Percentiles rank a stretch among this genome's conserved stretches.
Conservation (phyloP, 1,140 invertebrate genomes). For the Ooceraea biroi region DNA sequence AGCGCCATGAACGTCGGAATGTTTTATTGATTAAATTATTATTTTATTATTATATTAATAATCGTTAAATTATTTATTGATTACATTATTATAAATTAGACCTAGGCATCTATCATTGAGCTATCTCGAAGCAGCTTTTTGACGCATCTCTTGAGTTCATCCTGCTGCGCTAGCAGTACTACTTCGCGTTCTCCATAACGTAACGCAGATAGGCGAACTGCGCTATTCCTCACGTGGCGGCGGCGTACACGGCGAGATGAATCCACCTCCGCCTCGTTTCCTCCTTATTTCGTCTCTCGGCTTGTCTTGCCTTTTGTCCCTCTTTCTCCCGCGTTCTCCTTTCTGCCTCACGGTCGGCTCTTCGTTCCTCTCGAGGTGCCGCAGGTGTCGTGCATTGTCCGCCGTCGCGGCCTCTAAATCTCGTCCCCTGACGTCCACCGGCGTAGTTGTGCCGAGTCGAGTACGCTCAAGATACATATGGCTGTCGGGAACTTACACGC, state of each 20-base stretch:
- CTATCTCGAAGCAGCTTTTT: constrained; percentile 51
- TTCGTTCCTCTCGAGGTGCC: constrained; percentile 72
- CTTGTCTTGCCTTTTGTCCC: background rate
- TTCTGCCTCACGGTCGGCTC: constrained; percentile 35
- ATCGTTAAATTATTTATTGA: no score
- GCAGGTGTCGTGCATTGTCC: constrained; percentile 84
- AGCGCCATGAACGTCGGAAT: no score
- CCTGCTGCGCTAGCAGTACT: constrained; percentile 61
- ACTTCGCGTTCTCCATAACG: constrained; percentile 61
- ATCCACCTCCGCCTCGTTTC: constrained; percentile 3
- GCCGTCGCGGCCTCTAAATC: constrained; percentile 82
- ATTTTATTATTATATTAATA: no score
- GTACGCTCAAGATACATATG: constrained; percentile 79
- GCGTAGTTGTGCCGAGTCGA: constrained; percentile 75
- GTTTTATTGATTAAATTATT: no score
- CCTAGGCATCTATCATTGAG: no score
- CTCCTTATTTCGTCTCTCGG: constrained; percentile 21
- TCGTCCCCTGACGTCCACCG: constrained; percentile 78
- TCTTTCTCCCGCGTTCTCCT: constrained; percentile 22
- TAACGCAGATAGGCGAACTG: constrained; percentile 56
- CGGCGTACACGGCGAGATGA: constrained; percentile 58
- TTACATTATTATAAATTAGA: no score
- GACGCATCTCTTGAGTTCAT: constrained; percentile 41
- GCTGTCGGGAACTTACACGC: constrained; percentile 75
- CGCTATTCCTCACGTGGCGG: constrained; percentile 42